These are phyloP conservation scores for Meteorus sp. DNA, from an alignment of 1,140 invertebrate species.

Conservation along the genomic window DNA sequence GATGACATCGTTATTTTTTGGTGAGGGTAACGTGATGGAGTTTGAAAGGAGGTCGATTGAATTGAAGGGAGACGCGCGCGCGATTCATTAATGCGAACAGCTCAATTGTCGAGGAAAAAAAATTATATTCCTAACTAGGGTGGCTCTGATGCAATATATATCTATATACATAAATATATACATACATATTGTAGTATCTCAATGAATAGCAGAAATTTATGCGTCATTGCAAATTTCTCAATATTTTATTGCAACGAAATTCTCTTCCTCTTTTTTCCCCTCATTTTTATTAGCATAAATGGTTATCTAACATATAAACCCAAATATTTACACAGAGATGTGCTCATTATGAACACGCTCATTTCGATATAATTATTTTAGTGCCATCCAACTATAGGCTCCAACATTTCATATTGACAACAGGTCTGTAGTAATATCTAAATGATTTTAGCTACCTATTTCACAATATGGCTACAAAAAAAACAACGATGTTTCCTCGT, in stretches of 20 bases:
- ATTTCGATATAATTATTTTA: conserved; percentile 49
- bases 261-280: too few species aligned
- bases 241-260: too few species aligned
- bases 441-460: conserved; percentile 54
- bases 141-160: conserved; percentile 3
- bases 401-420: conserved; percentile 57
- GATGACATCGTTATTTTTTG: background rate
- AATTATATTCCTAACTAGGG: background rate
- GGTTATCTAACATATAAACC: too few species aligned
- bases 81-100: background rate
- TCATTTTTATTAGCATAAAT: too few species aligned
- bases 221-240: too few species aligned
- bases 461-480: conserved; percentile 37
- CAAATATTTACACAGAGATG: conserved; percentile 50
- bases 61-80: background rate
- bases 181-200: too few species aligned
- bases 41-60: background rate
- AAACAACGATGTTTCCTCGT: background rate
- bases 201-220: too few species aligned
- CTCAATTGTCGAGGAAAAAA: background rate
- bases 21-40: conserved; percentile 3
- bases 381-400: conserved; percentile 48
- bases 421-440: conserved; percentile 46
- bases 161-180: conserved; percentile 21
- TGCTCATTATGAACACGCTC: conserved; percentile 36